Evolutionary conservation across 2,113 vertebrate genomes (phyloP), one percentile per base, ranked within the genome.

Genomic region (Alces alces): DNA sequence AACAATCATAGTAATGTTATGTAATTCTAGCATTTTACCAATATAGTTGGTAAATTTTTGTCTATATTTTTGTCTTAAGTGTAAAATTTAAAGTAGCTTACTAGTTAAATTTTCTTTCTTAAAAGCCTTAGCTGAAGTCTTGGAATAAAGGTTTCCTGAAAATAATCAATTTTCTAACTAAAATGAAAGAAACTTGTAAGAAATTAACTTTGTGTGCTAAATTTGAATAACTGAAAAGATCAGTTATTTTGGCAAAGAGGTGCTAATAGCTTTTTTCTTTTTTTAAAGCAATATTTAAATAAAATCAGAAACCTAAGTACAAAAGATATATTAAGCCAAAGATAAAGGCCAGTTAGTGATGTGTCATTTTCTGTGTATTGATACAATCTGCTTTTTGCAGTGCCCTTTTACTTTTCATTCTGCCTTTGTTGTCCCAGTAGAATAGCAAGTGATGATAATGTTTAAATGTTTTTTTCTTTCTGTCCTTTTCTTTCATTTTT

Each of bases 271-370:
- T 79, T 45, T 88, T 94, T 91, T 94, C 28, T 73, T 39, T 61
- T 39, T 66, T 14, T 33, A 21, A 91, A 54, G 52, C 7, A 82
- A 36, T 94, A 83, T 87, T 91, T 89, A 89, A 85, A 91, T 78
- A 93, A 96, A 89, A 82, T 88, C 45, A 86, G 78, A 95, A 96
- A 88, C 52, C 45, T 87, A 66, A 93, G 60, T 76, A 73, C 47
- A 94, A 58, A 93, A 86, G 54, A 94, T 58, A 6, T 78, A 45
- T 76, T 92, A 82, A 82, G 73, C 23, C 96, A 55, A 93, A 79
- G 54, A 47, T 64, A 58, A 88, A 91, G 47, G 30, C 36, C 8
- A 57, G 1, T 94, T 83, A 90, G 23, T 90, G 43, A 58, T 66
- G 4, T 61, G 4, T 94, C 43, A 23, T 93, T 96, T 93, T 86